phyloP scores from a whole-genome alignment of 2,797 vertebrate genomes.

The Myripristis murdjan region DNA sequence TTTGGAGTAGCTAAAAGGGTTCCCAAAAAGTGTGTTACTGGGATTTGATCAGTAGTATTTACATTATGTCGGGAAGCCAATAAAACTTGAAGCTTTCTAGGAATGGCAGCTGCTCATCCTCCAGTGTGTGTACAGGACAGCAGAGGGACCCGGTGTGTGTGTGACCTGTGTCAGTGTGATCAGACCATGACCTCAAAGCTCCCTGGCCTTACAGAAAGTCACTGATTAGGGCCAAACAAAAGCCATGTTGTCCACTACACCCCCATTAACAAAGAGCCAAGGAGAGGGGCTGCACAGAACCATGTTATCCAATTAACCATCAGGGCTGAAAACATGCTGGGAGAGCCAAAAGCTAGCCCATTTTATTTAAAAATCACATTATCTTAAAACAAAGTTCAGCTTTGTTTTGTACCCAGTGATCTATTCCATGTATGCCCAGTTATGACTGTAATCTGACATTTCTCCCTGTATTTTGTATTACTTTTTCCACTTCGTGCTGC shows the following conservation, averaged over 20 bases:
- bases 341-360: neutral
- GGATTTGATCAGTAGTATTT: neutral
- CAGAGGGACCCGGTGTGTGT: too few species aligned
- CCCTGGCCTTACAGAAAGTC: neutral
- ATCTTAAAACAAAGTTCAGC: too few species aligned
- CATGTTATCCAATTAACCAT: too few species aligned
- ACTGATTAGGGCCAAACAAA: neutral
- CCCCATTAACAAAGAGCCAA: neutral
- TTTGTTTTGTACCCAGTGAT: neutral
- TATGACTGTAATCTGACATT: too few species aligned
- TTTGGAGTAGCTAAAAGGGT: too few species aligned
- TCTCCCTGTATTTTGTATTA: too few species aligned
- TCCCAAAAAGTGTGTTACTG: neutral
- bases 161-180: neutral
- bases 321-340: too few species aligned
- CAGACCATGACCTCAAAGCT: neutral
- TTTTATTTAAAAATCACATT: neutral
- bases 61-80: neutral
- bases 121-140: neutral
- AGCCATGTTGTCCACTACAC: neutral
- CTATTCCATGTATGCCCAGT: too few species aligned
- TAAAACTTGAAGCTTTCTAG: neutral
- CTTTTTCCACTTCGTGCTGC: too few species aligned
- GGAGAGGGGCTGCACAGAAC: neutral
- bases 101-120: neutral